Evolutionary conservation across 1,140 invertebrate genomes (phyloP), one percentile per base, ranked within the genome.

Genomic region (Lordiphosa collinella): DNA sequence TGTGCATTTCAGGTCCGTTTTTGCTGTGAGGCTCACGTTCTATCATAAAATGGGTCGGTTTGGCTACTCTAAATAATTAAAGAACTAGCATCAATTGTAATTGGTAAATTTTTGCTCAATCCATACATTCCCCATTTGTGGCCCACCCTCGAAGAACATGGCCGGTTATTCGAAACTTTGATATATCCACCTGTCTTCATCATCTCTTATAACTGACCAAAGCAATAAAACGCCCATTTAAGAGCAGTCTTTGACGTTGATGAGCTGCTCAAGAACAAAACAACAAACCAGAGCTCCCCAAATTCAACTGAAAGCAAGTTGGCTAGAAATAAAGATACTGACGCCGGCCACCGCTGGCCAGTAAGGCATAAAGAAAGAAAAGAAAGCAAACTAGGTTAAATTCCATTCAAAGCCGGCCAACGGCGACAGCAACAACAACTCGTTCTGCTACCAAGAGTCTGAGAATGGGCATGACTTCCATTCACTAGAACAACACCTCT

Each of bases 361-460:
- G 25, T 8, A 29, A 29, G 25, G 2, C 25, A 29, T 29, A 29
- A 29, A 29, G n/a, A 35, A 49, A 32, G 34, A 69, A 68, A 70
- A 82, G 76, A 84, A 82, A 82, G 78, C 78, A 84, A 82, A 84
- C 72, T 82, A 22, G 76, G 76, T 72, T 82, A 78, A 76, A 82
- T 82, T 82, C 76, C 76, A 84, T 78, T 78, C 78, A 76, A 70
- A 54, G 68, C 66, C 69, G 69, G 59, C 65, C 43, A 48, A 47
- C 65, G 14, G 13, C 32, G 35, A 56, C 55, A 16, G 13, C 18
- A 35, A 44, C 11, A 38, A 49, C 63, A 50, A 63, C 63, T 66
- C 44, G 63, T 66, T 66, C 44, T 65, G 35, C 34, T 65, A 31
- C 60, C 29, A 29, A 43, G 31, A 16, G n/a, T 18, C n/a, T 22